Percentiles rank a stretch among this genome's conserved stretches.
Conservation (phyloP, 35 echinoderm and acorn worm genomes). For the Hemicentrotus pulcherrimus region DNA sequence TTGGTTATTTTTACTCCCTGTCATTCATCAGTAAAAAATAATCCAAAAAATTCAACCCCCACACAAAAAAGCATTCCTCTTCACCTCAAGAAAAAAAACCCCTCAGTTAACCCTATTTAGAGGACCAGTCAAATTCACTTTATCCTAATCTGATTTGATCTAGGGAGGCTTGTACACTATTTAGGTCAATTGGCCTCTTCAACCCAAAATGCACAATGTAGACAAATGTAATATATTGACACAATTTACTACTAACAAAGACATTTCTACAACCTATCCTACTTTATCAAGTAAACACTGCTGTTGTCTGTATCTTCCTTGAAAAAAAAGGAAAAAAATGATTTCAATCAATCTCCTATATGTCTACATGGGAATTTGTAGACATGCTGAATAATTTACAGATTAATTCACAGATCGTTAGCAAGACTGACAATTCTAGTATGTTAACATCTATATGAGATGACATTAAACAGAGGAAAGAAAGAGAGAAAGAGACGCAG, state of each 20-base stretch:
- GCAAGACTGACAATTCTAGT: no score
- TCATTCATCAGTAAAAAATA: no score
- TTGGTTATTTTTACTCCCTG: no score
- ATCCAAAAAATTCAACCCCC: no score
- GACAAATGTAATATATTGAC: not conserved
- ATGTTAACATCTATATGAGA: no score
- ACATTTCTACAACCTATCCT: not conserved
- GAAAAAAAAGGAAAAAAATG: not conserved
- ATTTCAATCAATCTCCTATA: not conserved
- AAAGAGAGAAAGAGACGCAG: no score
- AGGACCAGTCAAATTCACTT: not conserved
- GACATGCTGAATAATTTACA: not conserved
- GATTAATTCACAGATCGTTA: not conserved
- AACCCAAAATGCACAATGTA: not conserved
- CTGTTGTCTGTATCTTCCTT: not conserved
- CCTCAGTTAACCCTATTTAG: not conserved
- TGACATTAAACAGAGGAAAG: no score
- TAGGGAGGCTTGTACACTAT: not conserved
- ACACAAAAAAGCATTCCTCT: no score
- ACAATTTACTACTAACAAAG: not conserved
- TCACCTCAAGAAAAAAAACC: not conserved
- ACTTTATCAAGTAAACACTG: not conserved
- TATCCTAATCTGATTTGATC: not conserved
- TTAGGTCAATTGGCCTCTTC: not conserved
- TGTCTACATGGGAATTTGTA: not conserved